Base-by-base conservation (phyloP, 2,888 invertebrate genomes). In the Drosophila anomalata region DNA sequence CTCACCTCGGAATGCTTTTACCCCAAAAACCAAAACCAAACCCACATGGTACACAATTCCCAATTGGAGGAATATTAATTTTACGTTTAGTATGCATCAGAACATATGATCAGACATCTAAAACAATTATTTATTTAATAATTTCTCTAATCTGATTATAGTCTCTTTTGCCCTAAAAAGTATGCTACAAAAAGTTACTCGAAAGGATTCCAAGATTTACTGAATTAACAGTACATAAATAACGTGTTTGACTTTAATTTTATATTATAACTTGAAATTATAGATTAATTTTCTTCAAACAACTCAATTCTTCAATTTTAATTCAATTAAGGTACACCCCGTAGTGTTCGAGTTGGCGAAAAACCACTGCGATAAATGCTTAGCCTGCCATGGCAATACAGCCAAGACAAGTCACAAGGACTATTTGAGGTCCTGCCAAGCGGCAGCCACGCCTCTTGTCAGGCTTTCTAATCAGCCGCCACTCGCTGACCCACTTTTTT, bases 401-500 rank as follows among this genome's bases (percentile, higher is more conserved):
- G 17, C 20, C 5, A 24, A 47, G 31, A 8, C 17, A n/a, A n/a
- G 26, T 14, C 33, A 48, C 46, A 29, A 41, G 36, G 46, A 39
- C 42, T 9, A 42, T n/a, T 8, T 11, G 11, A 26, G 12, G 36
- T 63, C 20, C 55, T 29, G 41, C 22, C 54, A 31, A 39, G 47
- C 39, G 14, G 20, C 33, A 12, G 12, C 20, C 39, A 48, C 58
- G 36, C 57, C 58, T 33, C 46, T 24, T 47, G 29, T 9, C 24
- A 48, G 51, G 58, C 69, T 53, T 69, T 56, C 52, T 72, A 70
- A 72, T 70, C 62, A 70, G 73, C 62, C 41, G 29, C n/a, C 46
- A 60, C 60, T 54, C 67, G 44, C 47, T 67, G 71, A 74, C 86
- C 77, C 55, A 82, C 62, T 77, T 79, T 47, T 62, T 12, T 44